Conservation (phyloP, 2,888 invertebrate species). For the Creontiades dilutus region DNA sequence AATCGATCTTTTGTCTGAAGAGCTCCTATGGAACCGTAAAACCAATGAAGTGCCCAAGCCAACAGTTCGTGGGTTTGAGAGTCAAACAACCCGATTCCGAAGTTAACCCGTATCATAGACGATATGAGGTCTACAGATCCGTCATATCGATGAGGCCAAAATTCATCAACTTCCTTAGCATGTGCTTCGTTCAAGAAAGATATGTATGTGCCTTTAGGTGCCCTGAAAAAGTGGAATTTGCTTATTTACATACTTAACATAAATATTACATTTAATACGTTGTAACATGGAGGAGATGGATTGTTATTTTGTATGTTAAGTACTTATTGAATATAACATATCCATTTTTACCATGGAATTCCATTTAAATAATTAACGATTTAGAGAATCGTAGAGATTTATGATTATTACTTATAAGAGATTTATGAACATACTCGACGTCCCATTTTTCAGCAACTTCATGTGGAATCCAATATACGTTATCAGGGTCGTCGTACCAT, state of each 20-base stretch:
- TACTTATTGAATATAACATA: no score
- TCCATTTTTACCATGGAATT: no score
- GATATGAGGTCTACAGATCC: slow-evolving; percentile 51
- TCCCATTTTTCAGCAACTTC: slow-evolving; percentile 1
- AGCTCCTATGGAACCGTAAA: slow-evolving; percentile 69
- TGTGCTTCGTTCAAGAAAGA: slow-evolving; percentile 48
- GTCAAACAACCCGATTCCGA: slow-evolving; percentile 67
- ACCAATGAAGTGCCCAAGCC: slow-evolving; percentile 71
- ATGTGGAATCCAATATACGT: not conserved
- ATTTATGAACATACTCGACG: slow-evolving; percentile 16
- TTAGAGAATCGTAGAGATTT: no score
- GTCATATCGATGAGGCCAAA: slow-evolving; percentile 63
- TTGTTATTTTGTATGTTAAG: no score
- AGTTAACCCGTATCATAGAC: slow-evolving; percentile 57
- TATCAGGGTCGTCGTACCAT: not conserved
- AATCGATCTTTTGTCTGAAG: slow-evolving; percentile 68
- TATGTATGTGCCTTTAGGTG: slow-evolving; percentile 67
- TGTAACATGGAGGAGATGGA: no score
- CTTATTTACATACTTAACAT: not conserved
- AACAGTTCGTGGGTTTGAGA: slow-evolving; percentile 51
- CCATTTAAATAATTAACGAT: not conserved
- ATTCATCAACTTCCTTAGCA: slow-evolving; percentile 57
- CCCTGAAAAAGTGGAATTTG: slow-evolving; percentile 35
- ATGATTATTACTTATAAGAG: no score
- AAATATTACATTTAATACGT: no score